Base-by-base conservation (phyloP, 2,113 vertebrate species). In the Elachura formosa region DNA sequence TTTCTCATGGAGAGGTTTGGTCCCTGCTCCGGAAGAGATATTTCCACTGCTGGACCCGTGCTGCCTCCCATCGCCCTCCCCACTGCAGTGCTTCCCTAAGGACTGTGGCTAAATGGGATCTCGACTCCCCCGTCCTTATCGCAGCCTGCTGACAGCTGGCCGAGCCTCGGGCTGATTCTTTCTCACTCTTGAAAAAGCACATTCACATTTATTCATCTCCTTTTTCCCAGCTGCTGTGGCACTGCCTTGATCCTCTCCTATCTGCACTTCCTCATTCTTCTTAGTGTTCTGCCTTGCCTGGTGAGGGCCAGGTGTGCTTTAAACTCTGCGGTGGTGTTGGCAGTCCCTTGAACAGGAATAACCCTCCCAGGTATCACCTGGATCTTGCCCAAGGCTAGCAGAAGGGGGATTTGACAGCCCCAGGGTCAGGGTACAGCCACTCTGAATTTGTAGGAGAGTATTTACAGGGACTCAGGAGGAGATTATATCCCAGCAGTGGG, bases 51-150 rank as follows among this genome's bases (percentile, higher is more conserved):
- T 5, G 43, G 52, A 33, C 79, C 79, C 0, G 0, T 10, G 21
- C 83, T 64, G 61, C 52, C 66, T 87, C 63, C 84, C 20, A 31
- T 38, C 0, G 0, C 71, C 52, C 46, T 86, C 46, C 54, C 58
- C 40, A 34, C 58, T 58, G 31, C 34, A 52, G 51, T 64, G 3
- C 63, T 90, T 92, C 72, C 81, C 67, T 0, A 4, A 59, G 83
- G 59, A 77, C 10, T 76, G 61, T 45, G 78, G 59, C 83, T 86
- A 81, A 95, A 91, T 56, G 61, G 94, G 84, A 92, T 96, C 95
- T 91, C 49, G 87, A 13, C 85, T 96, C 80, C 82, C 36, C 87
- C 76, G 2, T 45, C 81, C 77, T 89, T 87, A 91, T 89, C 56
- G 0, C 88, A 75, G 63, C 11, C 69, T 15, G 9, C 11, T 69